Percentiles rank a stretch among this genome's conserved stretches.
Evolutionary conservation across 2,888 invertebrate species (phyloP).

Genomic region (Brenthis daphne): DNA sequence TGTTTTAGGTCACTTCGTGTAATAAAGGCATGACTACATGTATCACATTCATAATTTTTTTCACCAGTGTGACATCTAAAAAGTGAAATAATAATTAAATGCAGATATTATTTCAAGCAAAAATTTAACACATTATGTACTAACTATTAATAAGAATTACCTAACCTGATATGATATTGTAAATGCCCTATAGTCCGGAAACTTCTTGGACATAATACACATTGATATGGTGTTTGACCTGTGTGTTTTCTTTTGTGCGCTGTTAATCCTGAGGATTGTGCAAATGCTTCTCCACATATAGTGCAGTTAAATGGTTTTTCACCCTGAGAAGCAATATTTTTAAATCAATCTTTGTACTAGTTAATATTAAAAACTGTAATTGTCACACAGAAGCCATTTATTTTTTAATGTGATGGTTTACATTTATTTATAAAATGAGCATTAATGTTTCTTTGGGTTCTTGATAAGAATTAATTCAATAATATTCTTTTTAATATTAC

Average conservation of each 20-base stretch:
- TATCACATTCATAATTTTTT: conserved; percentile 70
- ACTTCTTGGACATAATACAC: conserved; percentile 66
- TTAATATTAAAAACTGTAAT: neutral
- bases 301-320: conserved; percentile 74
- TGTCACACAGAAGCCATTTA: neutral
- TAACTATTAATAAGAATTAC: no score
- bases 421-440: no score
- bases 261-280: conserved; percentile 70
- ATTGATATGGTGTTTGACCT: conserved; percentile 71
- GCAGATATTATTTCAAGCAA: neutral
- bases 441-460: no score
- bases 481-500: conserved; percentile 47
- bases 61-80: conserved; percentile 76
- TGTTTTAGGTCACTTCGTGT: conserved; percentile 73
- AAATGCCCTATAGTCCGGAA: conserved; percentile 75
- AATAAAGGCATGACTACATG: conserved; percentile 69
- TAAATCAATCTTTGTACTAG: neutral
- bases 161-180: conserved; percentile 72
- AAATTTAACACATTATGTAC: no score
- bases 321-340: conserved; percentile 55
- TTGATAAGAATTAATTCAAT: neutral
- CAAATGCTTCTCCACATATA: conserved; percentile 67
- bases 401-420: no score
- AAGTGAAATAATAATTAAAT: conserved; percentile 31
- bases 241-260: conserved; percentile 73